Evolutionary conservation across 2,797 vertebrate species (phyloP).

Genomic region (Apodemus agrarius): DNA sequence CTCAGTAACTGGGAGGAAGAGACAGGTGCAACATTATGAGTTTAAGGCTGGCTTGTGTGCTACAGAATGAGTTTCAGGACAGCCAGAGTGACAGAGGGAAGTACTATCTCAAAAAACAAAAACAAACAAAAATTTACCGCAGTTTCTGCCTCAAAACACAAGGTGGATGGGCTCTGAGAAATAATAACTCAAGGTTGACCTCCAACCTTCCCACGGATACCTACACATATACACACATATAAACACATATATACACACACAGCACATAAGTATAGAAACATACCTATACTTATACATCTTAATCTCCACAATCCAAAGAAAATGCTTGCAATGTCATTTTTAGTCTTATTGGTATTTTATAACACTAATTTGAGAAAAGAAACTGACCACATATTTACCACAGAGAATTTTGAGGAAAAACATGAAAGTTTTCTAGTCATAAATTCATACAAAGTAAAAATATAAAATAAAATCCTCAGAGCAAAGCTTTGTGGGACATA

Average conservation of each 20-base stretch:
- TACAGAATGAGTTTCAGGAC: no score
- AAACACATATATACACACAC: background rate
- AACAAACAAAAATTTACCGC: background rate
- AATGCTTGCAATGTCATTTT: background rate
- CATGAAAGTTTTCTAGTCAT: background rate
- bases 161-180: background rate
- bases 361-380: background rate
- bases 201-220: background rate
- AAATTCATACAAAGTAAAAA: background rate
- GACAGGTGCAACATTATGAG: background rate
- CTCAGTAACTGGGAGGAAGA: background rate
- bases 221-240: no score
- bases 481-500: background rate
- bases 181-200: background rate
- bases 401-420: background rate
- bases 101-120: background rate
- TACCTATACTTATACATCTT: background rate
- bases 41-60: background rate
- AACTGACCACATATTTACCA: background rate
- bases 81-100: background rate
- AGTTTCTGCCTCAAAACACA: background rate
- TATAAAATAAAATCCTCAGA: background rate
- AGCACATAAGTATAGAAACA: background rate
- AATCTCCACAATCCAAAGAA: background rate
- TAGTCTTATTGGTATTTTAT: background rate